A percentile compares a stretch with the other conserved stretches of the same genome.
Conservation (phyloP, 2,113 vertebrate species). For the Collichthys lucidus region DNA sequence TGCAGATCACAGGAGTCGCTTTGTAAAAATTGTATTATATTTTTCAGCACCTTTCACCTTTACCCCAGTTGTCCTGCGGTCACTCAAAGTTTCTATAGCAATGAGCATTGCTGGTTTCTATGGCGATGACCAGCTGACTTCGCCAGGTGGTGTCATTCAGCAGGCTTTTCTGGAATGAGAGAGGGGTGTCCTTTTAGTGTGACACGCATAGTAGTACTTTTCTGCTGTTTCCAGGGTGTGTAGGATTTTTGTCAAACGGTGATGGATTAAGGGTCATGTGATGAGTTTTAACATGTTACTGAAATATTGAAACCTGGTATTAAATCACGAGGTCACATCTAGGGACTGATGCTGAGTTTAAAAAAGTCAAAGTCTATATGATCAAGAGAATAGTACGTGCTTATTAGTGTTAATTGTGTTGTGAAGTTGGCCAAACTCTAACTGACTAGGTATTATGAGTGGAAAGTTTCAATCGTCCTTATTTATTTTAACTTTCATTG, state of each 20-base stretch:
- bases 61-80: slow-evolving; percentile 69
- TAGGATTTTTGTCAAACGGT: slow-evolving; percentile 1
- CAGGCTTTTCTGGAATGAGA: slow-evolving; percentile 82
- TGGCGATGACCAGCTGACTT: slow-evolving; percentile 78
- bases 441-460: not conserved
- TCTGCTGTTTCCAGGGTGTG: slow-evolving; percentile 47
- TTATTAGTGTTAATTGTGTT: not conserved
- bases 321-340: not conserved
- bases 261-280: slow-evolving; percentile 12
- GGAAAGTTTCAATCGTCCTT: not conserved
- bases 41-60: slow-evolving; percentile 65
- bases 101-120: slow-evolving; percentile 75
- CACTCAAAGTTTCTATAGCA: slow-evolving; percentile 73
- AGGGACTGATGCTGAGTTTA: not conserved
- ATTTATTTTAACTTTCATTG: not conserved
- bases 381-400: not conserved
- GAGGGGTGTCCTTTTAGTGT: slow-evolving; percentile 54
- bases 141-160: slow-evolving; percentile 81
- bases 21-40: slow-evolving; percentile 17
- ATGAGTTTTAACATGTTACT: not conserved
- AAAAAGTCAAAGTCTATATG: not conserved
- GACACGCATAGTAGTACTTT: slow-evolving; percentile 10
- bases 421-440: not conserved
- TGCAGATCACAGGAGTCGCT: not conserved
- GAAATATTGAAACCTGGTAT: not conserved